Percentiles rank a stretch among this genome's conserved stretches.
These are phyloP conservation scores for Paralinhomoeus sp. DNA, from an alignment of 2,888 invertebrate genomes.

Conservation along the genomic window DNA sequence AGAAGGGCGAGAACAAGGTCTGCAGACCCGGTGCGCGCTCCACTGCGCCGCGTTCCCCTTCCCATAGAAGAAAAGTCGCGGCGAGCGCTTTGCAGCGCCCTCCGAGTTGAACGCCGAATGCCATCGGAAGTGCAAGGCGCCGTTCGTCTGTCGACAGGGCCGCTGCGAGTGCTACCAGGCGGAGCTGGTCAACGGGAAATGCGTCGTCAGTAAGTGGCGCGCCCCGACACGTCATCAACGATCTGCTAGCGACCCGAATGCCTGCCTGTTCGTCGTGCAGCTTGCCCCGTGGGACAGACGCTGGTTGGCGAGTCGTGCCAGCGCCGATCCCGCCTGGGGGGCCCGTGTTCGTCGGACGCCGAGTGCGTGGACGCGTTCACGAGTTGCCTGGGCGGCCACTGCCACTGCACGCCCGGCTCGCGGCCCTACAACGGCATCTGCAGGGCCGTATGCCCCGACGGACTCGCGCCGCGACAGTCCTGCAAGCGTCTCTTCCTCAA, in stretches of 20 bases:
- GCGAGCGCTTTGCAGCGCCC: constrained; percentile 15
- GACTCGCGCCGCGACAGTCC: constrained; percentile 18
- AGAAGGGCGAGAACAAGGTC: constrained; percentile 11
- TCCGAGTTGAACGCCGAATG: constrained; percentile 21
- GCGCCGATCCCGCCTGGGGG: constrained; percentile 12
- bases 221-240: constrained; percentile 1
- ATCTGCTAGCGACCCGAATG: too few relatives aligned
- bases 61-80: too few relatives aligned
- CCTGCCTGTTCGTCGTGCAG: neutral
- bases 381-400: constrained; percentile 13
- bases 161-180: constrained; percentile 22
- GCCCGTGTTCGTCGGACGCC: constrained; percentile 8
- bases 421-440: constrained; percentile 5
- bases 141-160: constrained; percentile 22
- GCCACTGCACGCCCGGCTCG: constrained; percentile 22
- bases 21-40: constrained; percentile 17
- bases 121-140: constrained; percentile 23
- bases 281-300: constrained; percentile 9
- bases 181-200: constrained; percentile 19
- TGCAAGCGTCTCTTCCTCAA: constrained; percentile 23
- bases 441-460: constrained; percentile 19
- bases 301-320: constrained; percentile 21
- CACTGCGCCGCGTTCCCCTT: neutral
- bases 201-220: constrained; percentile 19
- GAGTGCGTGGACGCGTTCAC: constrained; percentile 22